Percentiles rank a stretch among this genome's conserved stretches.
Conservation (phyloP, 2,797 vertebrate species). For the Hipposideros larvatus region DNA sequence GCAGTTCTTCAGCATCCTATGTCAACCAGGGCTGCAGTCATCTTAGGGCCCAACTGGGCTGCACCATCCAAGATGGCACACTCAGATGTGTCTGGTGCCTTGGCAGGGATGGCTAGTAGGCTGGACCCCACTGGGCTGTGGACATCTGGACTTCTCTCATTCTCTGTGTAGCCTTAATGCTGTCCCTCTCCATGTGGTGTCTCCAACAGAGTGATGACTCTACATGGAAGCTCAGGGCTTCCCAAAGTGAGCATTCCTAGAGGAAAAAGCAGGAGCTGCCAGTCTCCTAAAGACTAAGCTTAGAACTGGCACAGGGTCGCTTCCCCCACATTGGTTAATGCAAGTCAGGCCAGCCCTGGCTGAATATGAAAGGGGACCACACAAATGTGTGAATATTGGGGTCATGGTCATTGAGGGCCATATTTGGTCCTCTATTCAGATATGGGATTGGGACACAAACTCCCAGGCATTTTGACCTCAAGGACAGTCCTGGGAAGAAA, state of each 20-base stretch:
- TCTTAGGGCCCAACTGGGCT: not conserved
- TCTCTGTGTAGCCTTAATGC: not conserved
- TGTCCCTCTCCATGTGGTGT: not conserved
- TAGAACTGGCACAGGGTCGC: not conserved
- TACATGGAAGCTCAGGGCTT: not conserved
- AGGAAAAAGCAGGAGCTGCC: not conserved
- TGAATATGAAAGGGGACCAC: not conserved
- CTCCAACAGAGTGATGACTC: not conserved
- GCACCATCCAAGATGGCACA: not conserved
- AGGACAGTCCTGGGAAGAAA: not conserved
- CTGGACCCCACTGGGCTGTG: too few species aligned
- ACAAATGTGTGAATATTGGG: not conserved
- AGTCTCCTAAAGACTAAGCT: not conserved
- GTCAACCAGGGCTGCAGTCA: not conserved
- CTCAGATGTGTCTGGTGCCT: fast-evolving
- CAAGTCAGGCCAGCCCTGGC: not conserved
- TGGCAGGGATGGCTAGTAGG: not conserved
- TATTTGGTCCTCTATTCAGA: not conserved
- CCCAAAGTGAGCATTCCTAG: not conserved
- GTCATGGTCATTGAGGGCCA: not conserved
- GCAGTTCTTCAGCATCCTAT: not conserved
- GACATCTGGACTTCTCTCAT: not conserved
- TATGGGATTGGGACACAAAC: not conserved
- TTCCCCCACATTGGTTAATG: not conserved
- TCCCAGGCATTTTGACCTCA: not conserved